Evolutionary conservation across 2,888 invertebrate species (phyloP).

Genomic region (Epistrophe eligans): DNA sequence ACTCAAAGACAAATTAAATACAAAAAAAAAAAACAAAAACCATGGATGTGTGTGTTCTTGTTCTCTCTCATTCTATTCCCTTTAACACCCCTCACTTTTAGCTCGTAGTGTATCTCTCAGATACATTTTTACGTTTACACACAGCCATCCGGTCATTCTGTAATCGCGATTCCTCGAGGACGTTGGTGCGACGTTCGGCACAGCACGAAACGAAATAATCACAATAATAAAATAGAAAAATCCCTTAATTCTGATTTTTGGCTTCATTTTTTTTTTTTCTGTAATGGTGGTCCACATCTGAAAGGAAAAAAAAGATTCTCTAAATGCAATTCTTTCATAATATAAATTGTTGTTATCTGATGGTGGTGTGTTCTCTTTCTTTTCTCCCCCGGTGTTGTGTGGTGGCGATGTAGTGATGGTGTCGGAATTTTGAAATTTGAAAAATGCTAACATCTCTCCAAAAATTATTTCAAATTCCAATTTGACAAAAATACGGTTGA

Average conservation of each 20-base stretch:
- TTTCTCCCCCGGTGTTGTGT: constrained; percentile 46
- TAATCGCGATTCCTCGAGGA: constrained; percentile 84
- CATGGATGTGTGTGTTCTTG: constrained; percentile 17
- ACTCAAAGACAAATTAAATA: not conserved
- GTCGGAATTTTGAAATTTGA: constrained; percentile 60
- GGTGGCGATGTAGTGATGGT: constrained; percentile 49
- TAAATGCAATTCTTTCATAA: constrained; percentile 62
- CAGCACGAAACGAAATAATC: constrained; percentile 73
- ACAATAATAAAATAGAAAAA: constrained; percentile 53
- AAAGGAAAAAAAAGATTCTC: constrained; percentile 47
- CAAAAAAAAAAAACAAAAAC: not conserved
- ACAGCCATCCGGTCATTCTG: constrained; percentile 84
- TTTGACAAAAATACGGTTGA: constrained; percentile 32
- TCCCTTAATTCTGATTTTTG: constrained; percentile 47
- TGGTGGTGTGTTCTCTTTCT: constrained; percentile 48
- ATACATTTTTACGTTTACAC: constrained; percentile 83
- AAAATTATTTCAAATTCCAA: constrained; percentile 36
- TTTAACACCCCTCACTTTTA: constrained; percentile 23
- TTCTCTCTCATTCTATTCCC: constrained; percentile 60
- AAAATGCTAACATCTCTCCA: constrained; percentile 20
- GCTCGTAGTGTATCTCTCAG: constrained; percentile 74
- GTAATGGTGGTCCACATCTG: constrained; percentile 38
- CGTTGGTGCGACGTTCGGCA: constrained; percentile 81
- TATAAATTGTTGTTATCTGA: constrained; percentile 52
- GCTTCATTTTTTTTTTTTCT: not conserved